These are phyloP conservation scores for Sinocyclocheilus grahami DNA, from an alignment of 2,113 vertebrate genomes.

Conservation along the genomic window DNA sequence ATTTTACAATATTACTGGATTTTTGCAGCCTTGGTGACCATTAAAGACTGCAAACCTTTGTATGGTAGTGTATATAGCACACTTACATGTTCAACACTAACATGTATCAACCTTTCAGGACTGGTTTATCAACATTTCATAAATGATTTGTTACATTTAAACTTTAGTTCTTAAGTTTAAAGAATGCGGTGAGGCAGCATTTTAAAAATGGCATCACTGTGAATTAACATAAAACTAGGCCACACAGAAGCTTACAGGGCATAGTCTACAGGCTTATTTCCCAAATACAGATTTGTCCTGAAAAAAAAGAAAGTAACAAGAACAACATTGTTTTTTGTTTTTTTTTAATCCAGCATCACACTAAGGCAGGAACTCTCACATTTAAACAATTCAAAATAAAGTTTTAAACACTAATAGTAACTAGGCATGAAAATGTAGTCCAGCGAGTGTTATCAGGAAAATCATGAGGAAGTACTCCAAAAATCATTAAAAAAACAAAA, in stretches of 20 bases:
- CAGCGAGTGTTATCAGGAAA: neutral
- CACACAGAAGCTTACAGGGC: neutral
- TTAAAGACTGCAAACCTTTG: neutral
- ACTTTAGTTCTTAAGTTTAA: neutral
- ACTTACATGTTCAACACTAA: too few species aligned
- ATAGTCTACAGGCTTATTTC: neutral
- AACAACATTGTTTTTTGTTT: neutral
- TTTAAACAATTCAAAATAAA: neutral
- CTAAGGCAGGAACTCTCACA: neutral
- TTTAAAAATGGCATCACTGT: neutral
- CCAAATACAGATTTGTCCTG: neutral
- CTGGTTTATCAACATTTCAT: conserved; percentile 8
- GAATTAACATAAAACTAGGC: neutral
- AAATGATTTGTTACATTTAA: neutral
- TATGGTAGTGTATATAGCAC: neutral
- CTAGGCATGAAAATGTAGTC: neutral
- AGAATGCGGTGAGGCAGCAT: neutral
- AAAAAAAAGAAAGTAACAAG: neutral
- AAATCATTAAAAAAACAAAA: neutral
- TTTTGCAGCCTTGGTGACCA: neutral
- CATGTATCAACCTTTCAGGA: neutral
- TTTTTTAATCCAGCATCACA: neutral
- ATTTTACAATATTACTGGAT: neutral
- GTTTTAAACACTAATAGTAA: neutral
- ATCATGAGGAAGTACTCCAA: neutral